phyloP scores from a whole-genome alignment of 1,140 invertebrate genomes.

The Phortica variegata region DNA sequence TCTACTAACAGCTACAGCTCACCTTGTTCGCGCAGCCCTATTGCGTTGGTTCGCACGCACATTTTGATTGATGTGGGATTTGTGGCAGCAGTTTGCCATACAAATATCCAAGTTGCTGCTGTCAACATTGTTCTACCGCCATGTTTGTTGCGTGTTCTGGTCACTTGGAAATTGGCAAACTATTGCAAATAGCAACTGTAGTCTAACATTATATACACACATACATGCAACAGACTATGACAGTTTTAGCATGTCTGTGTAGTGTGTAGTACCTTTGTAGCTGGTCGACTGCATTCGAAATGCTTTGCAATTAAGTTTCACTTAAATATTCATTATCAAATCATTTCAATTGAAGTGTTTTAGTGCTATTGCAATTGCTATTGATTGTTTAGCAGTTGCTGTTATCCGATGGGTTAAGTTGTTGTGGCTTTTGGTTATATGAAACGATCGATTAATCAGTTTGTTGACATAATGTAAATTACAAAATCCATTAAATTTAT shows the following conservation, averaged over 20 bases:
- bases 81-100: slow-evolving; percentile 36
- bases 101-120: slow-evolving; percentile 8
- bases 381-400: no score
- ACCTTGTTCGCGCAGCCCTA: neutral
- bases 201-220: no score
- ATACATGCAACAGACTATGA: neutral
- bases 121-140: neutral
- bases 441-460: no score
- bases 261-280: neutral
- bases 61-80: slow-evolving; percentile 49
- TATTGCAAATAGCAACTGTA: no score
- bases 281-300: neutral
- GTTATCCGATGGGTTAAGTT: no score
- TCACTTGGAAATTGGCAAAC: no score
- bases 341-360: neutral
- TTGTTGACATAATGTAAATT: no score
- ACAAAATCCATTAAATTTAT: no score
- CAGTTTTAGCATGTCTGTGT: slow-evolving; percentile 2
- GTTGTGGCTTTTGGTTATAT: no score
- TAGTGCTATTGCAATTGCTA: no score
- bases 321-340: slow-evolving; percentile 12
- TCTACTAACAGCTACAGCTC: neutral
- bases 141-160: neutral
- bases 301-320: slow-evolving; percentile 13
- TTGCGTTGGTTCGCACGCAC: slow-evolving; percentile 22